These are phyloP conservation scores for Drosophila ezoana DNA, from an alignment of 2,888 invertebrate species.

Conservation along the genomic window DNA sequence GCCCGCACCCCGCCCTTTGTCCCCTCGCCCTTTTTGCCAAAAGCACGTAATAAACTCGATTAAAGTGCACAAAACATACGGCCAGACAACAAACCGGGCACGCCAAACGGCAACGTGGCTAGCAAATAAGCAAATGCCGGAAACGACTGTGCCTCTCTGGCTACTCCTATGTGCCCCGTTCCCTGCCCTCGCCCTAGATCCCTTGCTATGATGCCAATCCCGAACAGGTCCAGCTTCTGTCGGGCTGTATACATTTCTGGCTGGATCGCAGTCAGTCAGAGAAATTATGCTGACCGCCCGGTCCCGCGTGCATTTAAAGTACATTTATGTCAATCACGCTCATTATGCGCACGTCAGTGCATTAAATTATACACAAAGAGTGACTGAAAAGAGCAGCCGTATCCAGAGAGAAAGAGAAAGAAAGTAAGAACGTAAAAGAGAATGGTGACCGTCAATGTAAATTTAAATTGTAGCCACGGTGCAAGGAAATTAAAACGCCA, in stretches of 20 bases:
- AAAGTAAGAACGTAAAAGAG: slow-evolving; percentile 7
- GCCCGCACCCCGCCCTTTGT: background rate
- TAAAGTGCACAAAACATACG: slow-evolving; percentile 74
- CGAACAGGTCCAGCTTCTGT: slow-evolving; percentile 15
- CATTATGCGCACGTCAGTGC: slow-evolving; percentile 77
- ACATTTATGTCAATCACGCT: slow-evolving; percentile 78
- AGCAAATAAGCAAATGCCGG: slow-evolving; percentile 50
- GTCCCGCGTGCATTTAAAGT: slow-evolving; percentile 69
- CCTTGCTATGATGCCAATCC: slow-evolving; percentile 8
- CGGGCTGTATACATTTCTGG: slow-evolving; percentile 23
- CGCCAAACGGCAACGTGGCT: slow-evolving; percentile 36
- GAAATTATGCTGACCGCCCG: slow-evolving; percentile 32
- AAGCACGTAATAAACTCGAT: slow-evolving; percentile 76
- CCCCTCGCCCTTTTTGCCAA: slow-evolving; percentile 11
- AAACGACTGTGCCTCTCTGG: slow-evolving; percentile 49
- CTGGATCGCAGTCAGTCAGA: slow-evolving; percentile 38
- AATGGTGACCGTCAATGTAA: slow-evolving; percentile 48
- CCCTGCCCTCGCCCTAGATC: background rate
- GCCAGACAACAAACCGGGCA: slow-evolving; percentile 51
- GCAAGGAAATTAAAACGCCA: slow-evolving; percentile 61
- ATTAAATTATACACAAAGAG: slow-evolving; percentile 66
- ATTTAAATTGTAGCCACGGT: slow-evolving; percentile 51
- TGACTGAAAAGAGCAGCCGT: slow-evolving; percentile 9
- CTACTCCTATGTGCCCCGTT: background rate
- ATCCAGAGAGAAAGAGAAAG: background rate